Base-by-base conservation (phyloP, 2,113 vertebrate genomes). In the Dendropsophus ebraccatus region DNA sequence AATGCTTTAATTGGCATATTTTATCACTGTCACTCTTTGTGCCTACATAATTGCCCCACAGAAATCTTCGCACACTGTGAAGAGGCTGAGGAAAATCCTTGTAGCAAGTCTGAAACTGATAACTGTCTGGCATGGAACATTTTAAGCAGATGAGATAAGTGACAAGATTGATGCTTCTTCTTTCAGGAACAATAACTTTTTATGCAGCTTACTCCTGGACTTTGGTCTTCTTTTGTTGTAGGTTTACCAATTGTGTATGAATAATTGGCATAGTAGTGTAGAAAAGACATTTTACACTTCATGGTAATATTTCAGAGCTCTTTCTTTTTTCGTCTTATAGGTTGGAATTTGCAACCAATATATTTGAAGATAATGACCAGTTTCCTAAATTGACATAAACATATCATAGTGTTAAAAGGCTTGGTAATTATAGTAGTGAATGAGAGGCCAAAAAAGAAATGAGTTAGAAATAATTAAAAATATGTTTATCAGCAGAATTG, bases 11-110 rank as follows among this genome's bases (percentile, higher is more conserved):
- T 78, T 88, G 75, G 37, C 41, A 87, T 10, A 85, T 84, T 89
- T 88, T 78, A 79, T 91, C 84, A 82, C 16, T 87, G 37, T 58
- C 83, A 81, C 47, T 87, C 67, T 60, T 87, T 87, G 85, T 65
- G 54, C 77, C 77, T 87, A 32, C 78, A 78, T 87, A 87, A 87
- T 87, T 87, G 77, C 85, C 85, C 78, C 78, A 87, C 65, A 72
- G 78, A 87, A 87, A 87, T 86, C 77, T 56, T 80, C 70, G 73
- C 84, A 72, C 77, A 73, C 76, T 70, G 54, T 81, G 78, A 81
- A 74, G 65, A 81, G 85, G 47, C 67, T 81, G 56, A 74, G 69
- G 50, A 87, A 81, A 81, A 87, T 81, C 78, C 85, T 73, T 87
- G 85, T 87, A 74, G 85, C 85, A 62, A 73, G 67, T 87, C 28